Base-by-base conservation (phyloP, 2,113 vertebrate genomes). In the Varanus komodoensis region DNA sequence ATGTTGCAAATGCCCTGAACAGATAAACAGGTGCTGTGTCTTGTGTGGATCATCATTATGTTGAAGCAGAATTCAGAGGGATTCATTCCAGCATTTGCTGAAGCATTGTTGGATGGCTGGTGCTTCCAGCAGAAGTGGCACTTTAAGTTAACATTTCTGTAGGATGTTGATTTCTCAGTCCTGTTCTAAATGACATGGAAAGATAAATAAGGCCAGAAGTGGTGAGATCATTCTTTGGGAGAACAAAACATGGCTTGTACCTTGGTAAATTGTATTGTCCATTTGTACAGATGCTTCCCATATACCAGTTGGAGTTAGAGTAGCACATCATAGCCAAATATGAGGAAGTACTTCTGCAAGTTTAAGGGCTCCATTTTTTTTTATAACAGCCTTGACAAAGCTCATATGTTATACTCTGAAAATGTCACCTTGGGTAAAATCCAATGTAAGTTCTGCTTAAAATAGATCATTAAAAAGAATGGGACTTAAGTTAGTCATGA, bases 201-300 rank as follows among this genome's bases (percentile, higher is more conserved):
- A 15, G 14, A 64, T 82, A 82, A 87, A 54, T 12, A 52, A 4
- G 9, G 6, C 19, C 57, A 38, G 48, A 78, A 91, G 7, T 29
- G 54, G 14, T 89, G 57, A 86, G 14, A 25, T 87, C 82, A 68
- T 25, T 71, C 15, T 84, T 14, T 89, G 89, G 29, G 67, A 61
- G 82, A 34, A 64, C 6, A 19, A 64, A 67, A 74, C 4, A 64
- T 64, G 17, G 34, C 68, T 32, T 74, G 25, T 48, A 34, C 44
- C 52, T 64, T 32, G 11, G 38, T 73, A 74, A 74, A 23, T 48
- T 75, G 57, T 21, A 77, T 44, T 6, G 11, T 12, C 64, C 79
- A 54, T 68, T 84, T 32, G 68, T 14, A 48, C 12, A 79, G 57
- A 69, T 52, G 73, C 32, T 68, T 34, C 32, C 75, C 25, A 54